Base-by-base conservation (phyloP, 2,888 invertebrate genomes). In the Odontocolon sp. region DNA sequence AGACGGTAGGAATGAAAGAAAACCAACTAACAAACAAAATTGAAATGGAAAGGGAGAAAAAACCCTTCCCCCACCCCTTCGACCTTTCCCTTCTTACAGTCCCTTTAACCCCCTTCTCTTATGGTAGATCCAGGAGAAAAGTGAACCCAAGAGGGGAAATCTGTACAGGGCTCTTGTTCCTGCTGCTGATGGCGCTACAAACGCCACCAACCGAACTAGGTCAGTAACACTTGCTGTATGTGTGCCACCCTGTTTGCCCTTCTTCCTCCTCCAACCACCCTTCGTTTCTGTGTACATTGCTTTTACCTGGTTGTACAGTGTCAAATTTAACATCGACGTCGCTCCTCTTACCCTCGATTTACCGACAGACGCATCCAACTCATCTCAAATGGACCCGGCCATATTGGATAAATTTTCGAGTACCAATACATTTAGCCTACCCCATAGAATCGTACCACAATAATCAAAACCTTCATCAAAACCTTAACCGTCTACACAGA, bases 171-270 rank as follows among this genome's bases (percentile, higher is more conserved):
- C 80, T 76, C 67, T 63, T 69, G 72, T 77, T 64, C 64, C 64
- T 59, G 47, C 50, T 38, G 33, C 26, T 38, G 40, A 11, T 69
- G 67, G 64, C 68, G 68, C 69, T 75, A 54, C 75, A 64, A 74
- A 71, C 28, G 56, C 74, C 57, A 67, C 66, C 74, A 75, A 81
- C 76, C 80, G 79, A 85, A 85, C 81, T 84, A 82, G 85, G 85
- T 84, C 84, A 84, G 84, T 85, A 82, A 83, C 83, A 81, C 82
- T 83, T 80, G 78, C 79, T 52, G 59, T 70, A 73, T 77, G 69
- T 78, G 31, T 69, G 57, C 68, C 72, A 77, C 64, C 42, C 52
- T 72, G 33, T 71, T 68, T 57, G 40, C 71, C 54, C 72, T 66
- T 68, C 71, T 64, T n/a, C n/a, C n/a, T n/a, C n/a, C n/a, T n/a